Percentiles rank a stretch among this genome's conserved stretches.
These are phyloP conservation scores for Carcharodon carcharias DNA, from an alignment of 2,797 vertebrate genomes.

Conservation along the genomic window DNA sequence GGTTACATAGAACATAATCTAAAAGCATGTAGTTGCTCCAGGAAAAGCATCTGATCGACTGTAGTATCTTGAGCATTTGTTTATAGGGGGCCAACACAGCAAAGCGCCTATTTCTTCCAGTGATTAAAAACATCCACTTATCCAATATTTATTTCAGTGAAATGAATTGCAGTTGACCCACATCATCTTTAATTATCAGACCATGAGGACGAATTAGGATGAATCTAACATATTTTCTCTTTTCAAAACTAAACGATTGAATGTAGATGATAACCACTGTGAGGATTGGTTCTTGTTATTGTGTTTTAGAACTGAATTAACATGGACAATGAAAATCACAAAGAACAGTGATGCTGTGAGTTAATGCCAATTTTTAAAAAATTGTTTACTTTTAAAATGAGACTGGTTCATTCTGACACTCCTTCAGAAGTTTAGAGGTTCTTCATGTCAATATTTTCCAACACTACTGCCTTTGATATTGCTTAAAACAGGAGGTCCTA, in stretches of 20 bases:
- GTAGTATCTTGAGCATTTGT: background rate
- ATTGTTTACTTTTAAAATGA: background rate
- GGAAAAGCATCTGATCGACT: background rate
- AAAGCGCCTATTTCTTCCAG: background rate
- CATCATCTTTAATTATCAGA: background rate
- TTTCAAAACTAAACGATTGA: background rate
- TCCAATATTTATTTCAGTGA: background rate
- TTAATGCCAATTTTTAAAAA: background rate
- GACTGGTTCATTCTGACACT: background rate
- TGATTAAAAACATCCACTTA: background rate
- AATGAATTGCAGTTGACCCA: constrained; percentile 5
- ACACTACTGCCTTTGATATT: background rate
- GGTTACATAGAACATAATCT: background rate
- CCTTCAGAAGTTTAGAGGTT: background rate
- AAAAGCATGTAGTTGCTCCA: background rate
- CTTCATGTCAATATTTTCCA: background rate
- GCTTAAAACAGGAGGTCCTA: background rate
- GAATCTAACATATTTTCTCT: background rate
- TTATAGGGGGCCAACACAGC: background rate
- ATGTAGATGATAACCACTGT: background rate
- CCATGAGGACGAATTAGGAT: background rate
- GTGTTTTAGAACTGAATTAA: background rate
- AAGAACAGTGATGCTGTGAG: background rate
- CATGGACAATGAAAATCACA: background rate
- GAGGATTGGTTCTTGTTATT: background rate